These are phyloP conservation scores for Diplazon laetatorius DNA, from an alignment of 2,888 invertebrate species.

Conservation along the genomic window DNA sequence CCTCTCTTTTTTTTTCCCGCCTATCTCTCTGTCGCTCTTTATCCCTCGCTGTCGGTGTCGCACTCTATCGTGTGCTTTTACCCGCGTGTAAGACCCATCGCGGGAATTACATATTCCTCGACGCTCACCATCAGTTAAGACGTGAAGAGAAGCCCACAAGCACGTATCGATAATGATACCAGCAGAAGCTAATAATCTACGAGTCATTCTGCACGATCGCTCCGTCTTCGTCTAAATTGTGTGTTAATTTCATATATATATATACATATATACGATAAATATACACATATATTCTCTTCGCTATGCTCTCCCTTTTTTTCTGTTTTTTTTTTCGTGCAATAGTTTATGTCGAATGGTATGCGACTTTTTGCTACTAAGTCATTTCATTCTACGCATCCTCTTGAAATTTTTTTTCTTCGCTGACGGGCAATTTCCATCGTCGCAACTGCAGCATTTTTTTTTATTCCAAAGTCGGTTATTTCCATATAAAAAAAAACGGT, in stretches of 20 bases:
- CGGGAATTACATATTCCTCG: constrained; percentile 57
- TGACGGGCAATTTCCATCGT: too few relatives aligned
- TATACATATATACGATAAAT: background rate
- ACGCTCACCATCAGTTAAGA: constrained; percentile 51
- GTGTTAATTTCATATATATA: background rate
- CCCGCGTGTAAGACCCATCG: constrained; percentile 22
- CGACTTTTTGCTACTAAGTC: background rate
- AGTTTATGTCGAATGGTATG: background rate
- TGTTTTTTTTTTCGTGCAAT: background rate
- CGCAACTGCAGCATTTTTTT: too few relatives aligned
- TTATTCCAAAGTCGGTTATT: too few relatives aligned
- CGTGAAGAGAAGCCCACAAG: constrained; percentile 50
- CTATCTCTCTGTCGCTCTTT: constrained; percentile 14
- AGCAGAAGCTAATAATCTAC: constrained; percentile 30
- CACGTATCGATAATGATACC: constrained; percentile 42
- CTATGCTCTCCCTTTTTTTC: background rate
- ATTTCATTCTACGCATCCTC: background rate
- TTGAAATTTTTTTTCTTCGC: background rate
- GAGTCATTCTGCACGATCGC: background rate
- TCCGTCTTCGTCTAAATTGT: background rate
- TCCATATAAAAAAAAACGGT: too few relatives aligned
- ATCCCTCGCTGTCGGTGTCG: constrained; percentile 1
- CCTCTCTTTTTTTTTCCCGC: constrained; percentile 4
- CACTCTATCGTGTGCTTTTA: too few relatives aligned
- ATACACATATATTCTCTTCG: background rate